phyloP scores from a whole-genome alignment of 2,888 invertebrate species.

The Noctua janthe region DNA sequence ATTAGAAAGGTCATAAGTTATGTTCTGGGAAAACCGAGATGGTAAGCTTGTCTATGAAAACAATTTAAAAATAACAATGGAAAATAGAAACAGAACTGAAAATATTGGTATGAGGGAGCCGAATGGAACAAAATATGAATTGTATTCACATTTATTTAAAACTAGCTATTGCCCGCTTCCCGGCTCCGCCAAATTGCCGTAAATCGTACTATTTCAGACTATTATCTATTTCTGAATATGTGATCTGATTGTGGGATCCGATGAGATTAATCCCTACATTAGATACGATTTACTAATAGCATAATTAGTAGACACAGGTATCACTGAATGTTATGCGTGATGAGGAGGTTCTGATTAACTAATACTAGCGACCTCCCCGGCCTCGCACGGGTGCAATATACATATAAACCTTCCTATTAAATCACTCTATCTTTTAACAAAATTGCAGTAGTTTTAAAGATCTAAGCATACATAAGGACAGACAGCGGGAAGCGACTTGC shows the following conservation, averaged over 20 bases:
- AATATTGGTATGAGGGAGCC: neutral
- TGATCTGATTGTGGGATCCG: too few species aligned
- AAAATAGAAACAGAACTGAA: neutral
- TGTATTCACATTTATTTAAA: neutral
- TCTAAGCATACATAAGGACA: too few species aligned
- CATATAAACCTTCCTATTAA: too few species aligned
- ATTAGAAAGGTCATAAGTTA: constrained; percentile 25
- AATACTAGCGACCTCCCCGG: neutral
- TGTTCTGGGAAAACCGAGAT: constrained; percentile 4
- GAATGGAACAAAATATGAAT: neutral
- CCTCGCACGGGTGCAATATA: too few species aligned
- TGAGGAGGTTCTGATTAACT: neutral
- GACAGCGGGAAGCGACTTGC: too few species aligned
- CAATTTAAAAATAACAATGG: neutral
- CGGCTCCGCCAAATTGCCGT: too few species aligned
- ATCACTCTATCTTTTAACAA: too few species aligned
- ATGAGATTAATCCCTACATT: neutral
- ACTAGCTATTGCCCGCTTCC: too few species aligned
- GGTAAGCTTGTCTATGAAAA: neutral
- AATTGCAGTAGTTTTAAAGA: too few species aligned
- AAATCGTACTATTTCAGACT: too few species aligned
- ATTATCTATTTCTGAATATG: neutral
- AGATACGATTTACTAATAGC: neutral
- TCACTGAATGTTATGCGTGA: neutral
- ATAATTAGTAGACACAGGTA: neutral